Evolutionary conservation across 1,140 invertebrate genomes (phyloP).

Genomic region (Papilio aristodemus): DNA sequence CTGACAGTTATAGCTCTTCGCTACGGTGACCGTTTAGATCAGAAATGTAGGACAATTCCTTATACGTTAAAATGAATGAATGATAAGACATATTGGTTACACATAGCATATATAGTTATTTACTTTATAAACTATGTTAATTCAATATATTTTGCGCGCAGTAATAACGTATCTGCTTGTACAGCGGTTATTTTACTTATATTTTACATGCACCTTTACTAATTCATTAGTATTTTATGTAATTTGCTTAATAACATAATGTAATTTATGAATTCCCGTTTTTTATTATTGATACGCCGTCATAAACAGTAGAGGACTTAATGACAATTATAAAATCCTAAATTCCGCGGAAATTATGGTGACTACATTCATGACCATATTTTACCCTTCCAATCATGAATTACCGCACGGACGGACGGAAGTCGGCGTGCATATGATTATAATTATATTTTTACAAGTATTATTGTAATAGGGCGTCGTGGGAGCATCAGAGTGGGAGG

Average conservation of each 20-base stretch:
- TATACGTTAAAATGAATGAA: too few species aligned
- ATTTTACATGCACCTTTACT: too few species aligned
- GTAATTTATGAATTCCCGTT: not conserved
- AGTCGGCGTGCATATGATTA: constrained; percentile 68
- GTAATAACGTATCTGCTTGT: too few species aligned
- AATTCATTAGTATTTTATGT: too few species aligned
- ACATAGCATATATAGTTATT: too few species aligned
- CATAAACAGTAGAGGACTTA: too few species aligned
- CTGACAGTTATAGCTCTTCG: constrained; percentile 49
- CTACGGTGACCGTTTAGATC: constrained; percentile 5
- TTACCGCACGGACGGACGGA: constrained; percentile 55
- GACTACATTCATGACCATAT: constrained; percentile 30
- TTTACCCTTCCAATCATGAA: constrained; percentile 48
- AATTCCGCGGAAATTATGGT: not conserved
- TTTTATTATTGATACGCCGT: not conserved
- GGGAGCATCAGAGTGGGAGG: constrained; percentile 61
- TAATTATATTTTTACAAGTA: constrained; percentile 75
- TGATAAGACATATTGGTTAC: too few species aligned
- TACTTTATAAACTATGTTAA: too few species aligned
- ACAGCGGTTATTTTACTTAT: too few species aligned
- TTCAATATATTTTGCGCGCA: too few species aligned
- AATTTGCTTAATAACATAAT: too few species aligned
- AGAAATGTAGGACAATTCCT: not conserved
- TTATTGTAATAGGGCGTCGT: constrained; percentile 63
- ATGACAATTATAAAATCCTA: not conserved